phyloP scores from a whole-genome alignment of 2,888 invertebrate species.

The Terebella lapidaria region DNA sequence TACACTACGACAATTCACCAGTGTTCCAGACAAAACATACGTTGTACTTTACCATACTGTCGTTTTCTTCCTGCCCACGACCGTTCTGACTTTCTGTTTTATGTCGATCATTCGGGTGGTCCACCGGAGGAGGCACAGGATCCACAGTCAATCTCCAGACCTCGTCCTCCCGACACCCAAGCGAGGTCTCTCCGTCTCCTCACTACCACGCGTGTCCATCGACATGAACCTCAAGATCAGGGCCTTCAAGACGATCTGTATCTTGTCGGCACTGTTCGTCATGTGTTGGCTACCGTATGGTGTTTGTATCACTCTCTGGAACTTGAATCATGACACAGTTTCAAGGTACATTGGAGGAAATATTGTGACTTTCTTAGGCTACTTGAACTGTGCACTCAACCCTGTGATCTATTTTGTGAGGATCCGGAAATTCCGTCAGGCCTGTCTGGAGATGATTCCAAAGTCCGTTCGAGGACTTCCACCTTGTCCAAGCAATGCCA shows the following conservation, averaged over 20 bases:
- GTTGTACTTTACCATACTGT: constrained; percentile 20
- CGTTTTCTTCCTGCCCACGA: constrained; percentile 33
- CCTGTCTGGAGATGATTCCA: background rate
- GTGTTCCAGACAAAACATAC: constrained; percentile 23
- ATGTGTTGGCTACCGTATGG: constrained; percentile 38
- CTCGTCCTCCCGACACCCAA: background rate
- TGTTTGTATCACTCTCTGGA: constrained; percentile 24
- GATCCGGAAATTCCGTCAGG: constrained; percentile 30
- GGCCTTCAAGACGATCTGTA: constrained; percentile 40
- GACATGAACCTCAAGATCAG: constrained; percentile 28
- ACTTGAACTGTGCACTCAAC: constrained; percentile 37
- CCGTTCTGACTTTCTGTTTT: constrained; percentile 32
- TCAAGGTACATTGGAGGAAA: constrained; percentile 15
- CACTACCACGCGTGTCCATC: background rate
- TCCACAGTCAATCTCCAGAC: constrained; percentile 29
- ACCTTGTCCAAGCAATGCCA: background rate
- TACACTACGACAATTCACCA: constrained; percentile 4
- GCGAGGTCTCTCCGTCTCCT: background rate
- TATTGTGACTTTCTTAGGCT: constrained; percentile 31
- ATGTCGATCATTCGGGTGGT: constrained; percentile 32
- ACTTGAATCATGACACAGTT: constrained; percentile 7
- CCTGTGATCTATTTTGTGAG: constrained; percentile 39
- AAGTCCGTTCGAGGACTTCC: background rate
- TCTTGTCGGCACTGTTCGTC: constrained; percentile 32
- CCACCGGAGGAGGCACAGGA: constrained; percentile 25